Base-by-base conservation (phyloP, 2,113 vertebrate species). In the Balaeniceps rex region DNA sequence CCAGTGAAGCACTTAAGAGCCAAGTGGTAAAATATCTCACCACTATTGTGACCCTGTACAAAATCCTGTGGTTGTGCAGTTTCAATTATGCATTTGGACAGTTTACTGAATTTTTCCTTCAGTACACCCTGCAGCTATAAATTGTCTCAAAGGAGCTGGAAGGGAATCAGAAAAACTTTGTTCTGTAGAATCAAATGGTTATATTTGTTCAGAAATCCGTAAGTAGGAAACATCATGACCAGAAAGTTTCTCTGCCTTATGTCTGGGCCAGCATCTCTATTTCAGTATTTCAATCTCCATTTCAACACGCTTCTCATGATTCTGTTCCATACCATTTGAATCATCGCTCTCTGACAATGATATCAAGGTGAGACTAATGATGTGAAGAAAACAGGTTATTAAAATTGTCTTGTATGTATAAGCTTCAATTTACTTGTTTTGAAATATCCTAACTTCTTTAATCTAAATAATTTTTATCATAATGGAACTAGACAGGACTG, bases 61-160 rank as follows among this genome's bases (percentile, higher is more conserved):
- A 93, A 78, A 86, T 75, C 52, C 52, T 83, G 14, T 72, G 44
- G 54, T 77, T 88, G 51, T 88, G 46, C 44, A 72, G 58, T 91
- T 93, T 90, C 81, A 95, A 83, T 93, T 91, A 89, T 82, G 49
- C 54, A 83, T 89, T 94, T 91, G 84, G 94, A 84, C 49, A 91
- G 58, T 85, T 76, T 90, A 83, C 47, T 85, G 92, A 80, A 87
- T 95, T 87, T 93, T 96, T 25, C 46, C 25, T 95, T 89, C 71
- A 63, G 60, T 86, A 70, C 9, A 54, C 49, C 24, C 54, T 86
- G 64, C 38, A 83, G 72, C 58, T 83, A 74, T 94, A 93, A 94
- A 88, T 94, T 93, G 33, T 85, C 88, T 92, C 63, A 92, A 93
- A 90, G 75, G n/a, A 90, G 23, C 68, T 94, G 83, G 88, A 96